phyloP scores from a whole-genome alignment of 1,140 invertebrate genomes.

The Pachyrhynchus sulphureomaculatus region DNA sequence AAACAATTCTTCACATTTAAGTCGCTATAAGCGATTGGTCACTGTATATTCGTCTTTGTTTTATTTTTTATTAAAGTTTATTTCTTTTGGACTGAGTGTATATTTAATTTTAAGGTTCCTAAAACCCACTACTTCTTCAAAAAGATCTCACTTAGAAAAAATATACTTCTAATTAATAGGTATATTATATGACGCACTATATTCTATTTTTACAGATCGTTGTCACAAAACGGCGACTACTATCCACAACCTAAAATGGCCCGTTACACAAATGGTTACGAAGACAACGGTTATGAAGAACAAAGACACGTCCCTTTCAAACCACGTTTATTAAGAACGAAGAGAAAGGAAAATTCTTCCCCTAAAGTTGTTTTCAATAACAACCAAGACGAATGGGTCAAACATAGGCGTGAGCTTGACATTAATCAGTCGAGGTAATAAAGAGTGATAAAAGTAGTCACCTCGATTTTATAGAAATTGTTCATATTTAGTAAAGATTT shows the following conservation, averaged over 20 bases:
- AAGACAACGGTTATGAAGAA: slow-evolving; percentile 19
- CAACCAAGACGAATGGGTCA: slow-evolving; percentile 48
- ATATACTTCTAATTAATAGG: too few species aligned
- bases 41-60: too few species aligned
- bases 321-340: slow-evolving; percentile 44
- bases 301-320: slow-evolving; percentile 43
- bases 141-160: too few species aligned
- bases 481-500: slow-evolving; percentile 1
- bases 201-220: slow-evolving; percentile 31
- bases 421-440: slow-evolving; percentile 46
- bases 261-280: not conserved
- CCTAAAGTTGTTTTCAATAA: slow-evolving; percentile 41
- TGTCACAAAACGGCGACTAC: slow-evolving; percentile 19
- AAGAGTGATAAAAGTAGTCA: slow-evolving; percentile 25
- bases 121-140: too few species aligned
- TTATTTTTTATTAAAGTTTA: too few species aligned
- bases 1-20: too few species aligned
- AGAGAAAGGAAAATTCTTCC: slow-evolving; percentile 41
- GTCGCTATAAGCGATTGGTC: too few species aligned
- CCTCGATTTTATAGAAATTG: slow-evolving; percentile 6
- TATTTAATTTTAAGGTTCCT: too few species aligned
- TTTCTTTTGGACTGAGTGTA: too few species aligned
- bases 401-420: slow-evolving; percentile 44
- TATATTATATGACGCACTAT: too few species aligned
- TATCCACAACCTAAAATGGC: slow-evolving; percentile 10